These are phyloP conservation scores for Eupristina koningsbergeri DNA, from an alignment of 1,140 invertebrate species.

Conservation along the genomic window DNA sequence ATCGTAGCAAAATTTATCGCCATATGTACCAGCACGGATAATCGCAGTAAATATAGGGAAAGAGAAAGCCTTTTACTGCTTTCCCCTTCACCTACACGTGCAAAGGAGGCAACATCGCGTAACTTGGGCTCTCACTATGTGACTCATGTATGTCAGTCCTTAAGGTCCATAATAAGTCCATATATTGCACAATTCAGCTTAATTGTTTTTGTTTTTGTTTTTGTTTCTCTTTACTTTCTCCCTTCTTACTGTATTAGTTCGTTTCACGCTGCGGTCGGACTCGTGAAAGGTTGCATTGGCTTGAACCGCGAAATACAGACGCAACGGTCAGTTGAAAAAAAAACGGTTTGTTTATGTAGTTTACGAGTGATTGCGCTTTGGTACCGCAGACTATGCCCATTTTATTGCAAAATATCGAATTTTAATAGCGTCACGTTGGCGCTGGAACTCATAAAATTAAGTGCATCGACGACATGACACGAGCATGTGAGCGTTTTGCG, in stretches of 20 bases:
- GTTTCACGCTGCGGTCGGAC: not conserved
- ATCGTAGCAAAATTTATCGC: conserved; percentile 43
- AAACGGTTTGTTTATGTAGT: not conserved
- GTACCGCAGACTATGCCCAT: conserved; percentile 16
- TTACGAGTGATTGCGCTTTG: conserved; percentile 39
- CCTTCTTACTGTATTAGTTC: not conserved
- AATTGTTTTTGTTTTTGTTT: not conserved
- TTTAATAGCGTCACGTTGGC: conserved; percentile 25
- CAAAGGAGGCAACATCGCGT: conserved; percentile 19
- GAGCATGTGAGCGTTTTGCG: not conserved
- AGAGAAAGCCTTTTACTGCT: conserved; percentile 27
- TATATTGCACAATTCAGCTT: not conserved
- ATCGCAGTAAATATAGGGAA: conserved; percentile 25
- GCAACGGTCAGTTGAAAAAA: not conserved
- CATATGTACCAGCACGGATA: conserved; percentile 22
- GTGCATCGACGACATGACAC: conserved; percentile 20
- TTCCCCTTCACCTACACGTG: not conserved
- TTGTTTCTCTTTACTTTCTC: not conserved
- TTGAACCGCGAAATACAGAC: conserved; percentile 11
- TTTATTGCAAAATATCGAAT: conserved; percentile 36
- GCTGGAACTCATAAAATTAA: conserved; percentile 44
- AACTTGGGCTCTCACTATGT: conserved; percentile 37
- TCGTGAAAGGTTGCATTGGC: conserved; percentile 5
- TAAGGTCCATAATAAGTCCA: conserved; percentile 52
- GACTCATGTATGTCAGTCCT: conserved; percentile 44